Evolutionary conservation across 2,113 vertebrate genomes (phyloP).

Genomic region (Struthio camelus): DNA sequence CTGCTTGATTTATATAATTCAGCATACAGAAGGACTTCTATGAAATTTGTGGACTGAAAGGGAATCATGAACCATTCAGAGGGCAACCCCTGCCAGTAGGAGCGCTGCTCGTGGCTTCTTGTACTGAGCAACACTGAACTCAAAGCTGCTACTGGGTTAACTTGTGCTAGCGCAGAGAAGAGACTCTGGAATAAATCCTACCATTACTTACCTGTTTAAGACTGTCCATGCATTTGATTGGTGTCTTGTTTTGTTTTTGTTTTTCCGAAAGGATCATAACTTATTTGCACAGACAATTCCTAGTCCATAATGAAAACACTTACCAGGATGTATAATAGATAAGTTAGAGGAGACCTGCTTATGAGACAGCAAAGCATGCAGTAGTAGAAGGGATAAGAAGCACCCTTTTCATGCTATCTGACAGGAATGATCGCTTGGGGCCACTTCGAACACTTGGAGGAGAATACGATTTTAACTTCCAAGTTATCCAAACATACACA

Average conservation of each 20-base stretch:
- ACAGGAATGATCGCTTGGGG: not conserved
- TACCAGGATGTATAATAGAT: conserved; percentile 27
- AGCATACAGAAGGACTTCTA: not conserved
- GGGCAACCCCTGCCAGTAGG: not conserved
- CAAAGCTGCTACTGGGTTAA: not conserved
- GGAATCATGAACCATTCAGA: not conserved
- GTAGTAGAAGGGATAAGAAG: not conserved
- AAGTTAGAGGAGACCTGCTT: conserved; percentile 7
- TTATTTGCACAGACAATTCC: conserved; percentile 31
- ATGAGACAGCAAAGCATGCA: not conserved
- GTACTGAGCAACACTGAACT: not conserved
- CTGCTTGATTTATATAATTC: not conserved
- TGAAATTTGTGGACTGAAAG: not conserved
- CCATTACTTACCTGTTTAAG: not conserved
- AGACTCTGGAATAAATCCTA: not conserved
- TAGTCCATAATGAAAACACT: not conserved
- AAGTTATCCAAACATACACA: not conserved
- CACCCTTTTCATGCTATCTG: conserved; percentile 25
- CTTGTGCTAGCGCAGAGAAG: not conserved
- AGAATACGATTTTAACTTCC: conserved; percentile 2
- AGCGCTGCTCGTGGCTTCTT: not conserved
- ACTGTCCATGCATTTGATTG: not conserved
- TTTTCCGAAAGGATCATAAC: conserved; percentile 29
- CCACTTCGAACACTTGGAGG: not conserved
- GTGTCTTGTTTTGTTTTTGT: conserved; percentile 8